Base-by-base conservation (phyloP, 1,140 invertebrate species). In the Aphelenchoides avenae region DNA sequence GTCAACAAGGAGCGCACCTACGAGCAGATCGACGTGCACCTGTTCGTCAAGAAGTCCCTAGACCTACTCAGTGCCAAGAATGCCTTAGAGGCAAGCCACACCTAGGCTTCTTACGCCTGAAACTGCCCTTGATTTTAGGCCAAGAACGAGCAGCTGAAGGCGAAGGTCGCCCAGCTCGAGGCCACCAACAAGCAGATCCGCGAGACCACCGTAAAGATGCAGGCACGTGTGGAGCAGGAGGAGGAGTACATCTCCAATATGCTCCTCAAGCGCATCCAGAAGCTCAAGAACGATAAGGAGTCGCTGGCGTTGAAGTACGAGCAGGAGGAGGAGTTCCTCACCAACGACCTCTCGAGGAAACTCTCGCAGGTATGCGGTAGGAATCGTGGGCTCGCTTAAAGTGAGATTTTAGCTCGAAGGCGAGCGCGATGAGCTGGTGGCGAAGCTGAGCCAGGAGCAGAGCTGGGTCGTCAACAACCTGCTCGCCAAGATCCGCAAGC, bases 291-390 rank as follows among this genome's bases (percentile, higher is more conserved):
- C 13, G 57, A 60, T 34, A 60, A 60, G 24, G 57, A 60, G 26
- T 44, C 41, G 11, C 33, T 60, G 29, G 57, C 57, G 1, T 46
- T 59, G 6, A 60, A 60, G 29, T 60, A 60, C 22, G 57, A 60
- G 24, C 57, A 60, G 15, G 57, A 60, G 47, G 57, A 60, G 42
- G 57, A 60, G 36, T 60, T 64, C 24, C 57, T 60, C 18, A 60
- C 46, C 20, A 60, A 60, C 22, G 57, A 60, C 52, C 40, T 60
- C n/a, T 61, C 62, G 57, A 42, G 57, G 11, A 60, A 60, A 18
- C 33, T 60, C 18, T 47, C 53, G 22, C 57, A 57, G 55, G 55
- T 57, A n/a, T n/a, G n/a, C n/a, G n/a, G n/a, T n/a, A n/a, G n/a
- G n/a, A n/a, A n/a, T n/a, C n/a, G n/a, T n/a, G n/a, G n/a, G n/a